These are phyloP conservation scores for Enteromius radiatus DNA, from an alignment of 2,797 vertebrate genomes.

Conservation along the genomic window DNA sequence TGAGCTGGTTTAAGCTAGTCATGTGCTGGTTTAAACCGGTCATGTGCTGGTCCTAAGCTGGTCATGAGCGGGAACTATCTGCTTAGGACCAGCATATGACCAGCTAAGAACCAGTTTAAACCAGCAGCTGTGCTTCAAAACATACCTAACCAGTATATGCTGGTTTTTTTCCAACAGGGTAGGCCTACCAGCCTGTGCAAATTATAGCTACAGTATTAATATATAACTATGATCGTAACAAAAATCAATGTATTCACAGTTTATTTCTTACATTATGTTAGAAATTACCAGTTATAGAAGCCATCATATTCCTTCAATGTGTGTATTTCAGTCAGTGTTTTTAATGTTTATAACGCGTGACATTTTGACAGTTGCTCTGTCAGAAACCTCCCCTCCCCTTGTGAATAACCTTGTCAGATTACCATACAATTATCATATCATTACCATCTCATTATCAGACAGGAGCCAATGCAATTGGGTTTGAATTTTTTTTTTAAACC, in stretches of 20 bases:
- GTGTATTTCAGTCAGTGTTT: slow-evolving; percentile 20
- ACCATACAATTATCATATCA: slow-evolving; percentile 83
- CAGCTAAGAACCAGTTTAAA: not conserved
- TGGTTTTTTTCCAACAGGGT: not conserved
- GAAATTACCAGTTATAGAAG: not conserved
- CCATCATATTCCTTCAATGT: not conserved
- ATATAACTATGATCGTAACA: not conserved
- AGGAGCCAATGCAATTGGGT: slow-evolving; percentile 54
- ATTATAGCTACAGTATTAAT: not conserved
- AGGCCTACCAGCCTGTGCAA: not conserved
- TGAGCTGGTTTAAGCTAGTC: too few relatives aligned
- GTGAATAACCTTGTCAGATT: slow-evolving; percentile 84
- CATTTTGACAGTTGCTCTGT: slow-evolving; percentile 70
- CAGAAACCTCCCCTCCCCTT: slow-evolving; percentile 61
- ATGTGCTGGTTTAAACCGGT: not conserved
- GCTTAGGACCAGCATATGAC: not conserved
- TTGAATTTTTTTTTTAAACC: slow-evolving; percentile 22
- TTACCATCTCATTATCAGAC: slow-evolving; percentile 80
- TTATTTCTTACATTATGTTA: not conserved
- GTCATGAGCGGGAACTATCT: too few relatives aligned
- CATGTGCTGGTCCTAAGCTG: too few relatives aligned
- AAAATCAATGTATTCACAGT: not conserved
- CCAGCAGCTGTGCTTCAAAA: not conserved
- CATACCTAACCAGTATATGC: not conserved
- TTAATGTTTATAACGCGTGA: slow-evolving; percentile 65